A percentile compares a stretch with the other conserved stretches of the same genome.
Evolutionary conservation across 2,797 vertebrate species (phyloP).

Genomic region (Chromobotia macracanthus): DNA sequence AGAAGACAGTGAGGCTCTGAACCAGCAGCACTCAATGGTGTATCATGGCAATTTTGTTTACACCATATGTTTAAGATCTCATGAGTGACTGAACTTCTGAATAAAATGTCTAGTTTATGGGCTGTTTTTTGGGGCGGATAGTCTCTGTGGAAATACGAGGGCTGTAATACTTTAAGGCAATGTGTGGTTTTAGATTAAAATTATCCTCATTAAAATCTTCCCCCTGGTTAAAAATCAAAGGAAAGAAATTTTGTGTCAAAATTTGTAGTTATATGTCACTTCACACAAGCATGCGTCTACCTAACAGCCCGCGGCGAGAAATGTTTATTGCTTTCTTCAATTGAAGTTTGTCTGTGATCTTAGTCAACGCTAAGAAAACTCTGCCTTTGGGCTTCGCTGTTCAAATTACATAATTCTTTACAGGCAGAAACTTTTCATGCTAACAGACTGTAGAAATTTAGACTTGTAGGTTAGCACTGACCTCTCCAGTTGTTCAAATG

Average conservation of each 20-base stretch:
- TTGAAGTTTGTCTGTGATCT: slow-evolving; percentile 57
- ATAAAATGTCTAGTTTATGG: slow-evolving; percentile 33
- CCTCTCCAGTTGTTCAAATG: slow-evolving; percentile 9
- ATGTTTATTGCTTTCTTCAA: slow-evolving; percentile 62
- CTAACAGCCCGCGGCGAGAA: slow-evolving; percentile 32
- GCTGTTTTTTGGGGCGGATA: slow-evolving; percentile 1
- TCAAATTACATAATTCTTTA: slow-evolving; percentile 46
- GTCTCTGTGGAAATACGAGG: slow-evolving; percentile 19
- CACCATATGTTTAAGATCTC: slow-evolving; percentile 32
- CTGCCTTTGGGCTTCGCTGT: slow-evolving; percentile 58
- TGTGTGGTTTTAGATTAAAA: slow-evolving; percentile 76
- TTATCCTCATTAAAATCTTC: slow-evolving; percentile 77
- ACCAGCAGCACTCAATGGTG: background rate
- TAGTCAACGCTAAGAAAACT: slow-evolving; percentile 60
- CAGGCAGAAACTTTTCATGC: slow-evolving; percentile 7
- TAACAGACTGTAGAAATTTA: slow-evolving; percentile 10
- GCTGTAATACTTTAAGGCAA: slow-evolving; percentile 44
- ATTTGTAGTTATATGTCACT: slow-evolving; percentile 51
- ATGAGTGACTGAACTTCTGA: slow-evolving; percentile 37
- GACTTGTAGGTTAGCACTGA: background rate
- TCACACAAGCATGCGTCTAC: slow-evolving; percentile 40
- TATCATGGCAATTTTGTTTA: slow-evolving; percentile 28
- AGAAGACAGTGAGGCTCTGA: slow-evolving; percentile 6
- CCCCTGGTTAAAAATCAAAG: slow-evolving; percentile 79
- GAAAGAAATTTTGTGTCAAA: slow-evolving; percentile 71